These are phyloP conservation scores for Cervus canadensis DNA, from an alignment of 2,113 vertebrate species.

Conservation along the genomic window DNA sequence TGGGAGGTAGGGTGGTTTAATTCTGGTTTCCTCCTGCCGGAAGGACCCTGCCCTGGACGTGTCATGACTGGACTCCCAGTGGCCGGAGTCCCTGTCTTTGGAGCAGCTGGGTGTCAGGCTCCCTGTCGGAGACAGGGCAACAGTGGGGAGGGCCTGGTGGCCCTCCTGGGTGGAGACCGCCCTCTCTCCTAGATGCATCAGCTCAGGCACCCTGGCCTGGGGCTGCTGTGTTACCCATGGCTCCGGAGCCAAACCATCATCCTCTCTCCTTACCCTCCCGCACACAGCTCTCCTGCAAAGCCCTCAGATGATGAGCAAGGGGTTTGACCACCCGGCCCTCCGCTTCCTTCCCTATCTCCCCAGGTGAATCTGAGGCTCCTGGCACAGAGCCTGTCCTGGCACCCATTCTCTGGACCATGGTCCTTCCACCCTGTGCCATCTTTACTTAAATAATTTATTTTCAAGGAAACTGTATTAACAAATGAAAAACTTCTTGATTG, in stretches of 20 bases:
- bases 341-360: neutral
- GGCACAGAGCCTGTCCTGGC: neutral
- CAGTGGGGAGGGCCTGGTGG: neutral
- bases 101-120: neutral
- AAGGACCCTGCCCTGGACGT: neutral
- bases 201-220: neutral
- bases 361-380: neutral
- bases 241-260: neutral
- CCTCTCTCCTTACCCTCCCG: neutral
- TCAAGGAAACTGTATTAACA: too few species aligned
- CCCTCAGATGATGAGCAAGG: neutral
- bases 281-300: neutral
- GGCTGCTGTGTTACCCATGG: fast-evolving
- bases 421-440: neutral
- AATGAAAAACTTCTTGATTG: too few species aligned
- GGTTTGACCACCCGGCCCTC: neutral
- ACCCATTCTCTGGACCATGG: neutral
- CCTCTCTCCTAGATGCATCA: neutral
- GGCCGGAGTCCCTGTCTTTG: neutral
- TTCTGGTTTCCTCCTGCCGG: neutral
- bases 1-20: neutral
- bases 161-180: neutral
- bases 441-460: too few species aligned
- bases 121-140: neutral
- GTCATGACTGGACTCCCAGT: fast-evolving